phyloP scores from a whole-genome alignment of 2,113 vertebrate species.

The Melospiza melodia region DNA sequence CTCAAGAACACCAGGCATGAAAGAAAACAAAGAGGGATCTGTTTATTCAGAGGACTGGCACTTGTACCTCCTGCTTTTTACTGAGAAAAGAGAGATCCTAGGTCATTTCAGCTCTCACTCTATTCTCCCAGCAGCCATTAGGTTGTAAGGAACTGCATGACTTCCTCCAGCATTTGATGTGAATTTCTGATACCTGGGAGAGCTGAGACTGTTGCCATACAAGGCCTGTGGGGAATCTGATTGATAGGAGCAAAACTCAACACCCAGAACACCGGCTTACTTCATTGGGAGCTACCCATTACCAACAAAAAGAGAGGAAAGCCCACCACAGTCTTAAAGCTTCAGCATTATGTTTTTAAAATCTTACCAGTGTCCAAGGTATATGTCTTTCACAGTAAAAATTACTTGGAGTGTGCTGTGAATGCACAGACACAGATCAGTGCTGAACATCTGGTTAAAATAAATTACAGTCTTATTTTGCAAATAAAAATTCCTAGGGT shows the following conservation, averaged over 20 bases:
- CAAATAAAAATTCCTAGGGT: conserved; percentile 61
- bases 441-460: conserved; percentile 64
- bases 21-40: conserved; percentile 16
- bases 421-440: conserved; percentile 25
- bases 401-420: conserved; percentile 4
- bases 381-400: conserved; percentile 15
- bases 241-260: background rate
- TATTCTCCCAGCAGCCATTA: background rate
- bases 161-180: background rate
- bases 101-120: background rate
- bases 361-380: background rate
- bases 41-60: background rate
- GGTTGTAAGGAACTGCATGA: background rate
- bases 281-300: background rate
- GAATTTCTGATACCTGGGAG: background rate
- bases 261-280: background rate
- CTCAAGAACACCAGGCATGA: background rate
- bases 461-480: conserved; percentile 64
- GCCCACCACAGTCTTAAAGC: background rate
- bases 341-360: background rate
- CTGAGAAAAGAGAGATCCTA: background rate
- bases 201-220: background rate
- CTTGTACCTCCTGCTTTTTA: background rate
- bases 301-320: background rate
- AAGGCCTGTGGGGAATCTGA: background rate